A percentile compares a stretch with the other conserved stretches of the same genome.
These are phyloP conservation scores for Agraylea sexmaculata DNA, from an alignment of 1,140 invertebrate species.

Conservation along the genomic window DNA sequence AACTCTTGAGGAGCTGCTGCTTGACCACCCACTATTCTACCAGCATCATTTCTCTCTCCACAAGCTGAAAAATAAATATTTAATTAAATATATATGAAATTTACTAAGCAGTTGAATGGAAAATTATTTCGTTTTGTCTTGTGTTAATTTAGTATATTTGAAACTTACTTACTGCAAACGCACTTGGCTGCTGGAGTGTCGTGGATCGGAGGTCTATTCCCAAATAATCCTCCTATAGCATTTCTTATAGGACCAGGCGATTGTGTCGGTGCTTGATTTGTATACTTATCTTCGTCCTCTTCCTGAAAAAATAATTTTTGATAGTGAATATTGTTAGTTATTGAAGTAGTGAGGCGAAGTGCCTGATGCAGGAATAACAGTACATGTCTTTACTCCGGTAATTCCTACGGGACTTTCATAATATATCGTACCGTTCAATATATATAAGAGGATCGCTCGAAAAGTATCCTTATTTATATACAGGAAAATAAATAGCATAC, in stretches of 20 bases:
- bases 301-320: no score
- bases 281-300: no score
- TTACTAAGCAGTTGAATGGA: not conserved
- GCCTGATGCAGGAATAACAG: no score
- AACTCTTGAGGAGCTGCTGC: conserved; percentile 61
- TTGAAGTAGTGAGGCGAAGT: no score
- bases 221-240: conserved; percentile 36
- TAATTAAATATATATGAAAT: not conserved
- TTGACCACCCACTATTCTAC: conserved; percentile 64
- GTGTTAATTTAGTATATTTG: not conserved
- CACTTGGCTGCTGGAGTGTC: conserved; percentile 31
- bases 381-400: no score
- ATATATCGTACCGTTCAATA: no score
- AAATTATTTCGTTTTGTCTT: not conserved
- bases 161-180: conserved; percentile 28
- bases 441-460: no score
- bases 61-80: conserved; percentile 49
- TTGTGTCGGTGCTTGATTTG: no score
- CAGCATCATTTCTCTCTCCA: conserved; percentile 63
- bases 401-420: no score
- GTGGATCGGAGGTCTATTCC: conserved; percentile 25
- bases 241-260: conserved; percentile 27
- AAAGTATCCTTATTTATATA: no score
- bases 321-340: no score
- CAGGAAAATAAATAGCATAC: no score